Base-by-base conservation (phyloP, 2,113 vertebrate genomes). In the Jacana jacana region DNA sequence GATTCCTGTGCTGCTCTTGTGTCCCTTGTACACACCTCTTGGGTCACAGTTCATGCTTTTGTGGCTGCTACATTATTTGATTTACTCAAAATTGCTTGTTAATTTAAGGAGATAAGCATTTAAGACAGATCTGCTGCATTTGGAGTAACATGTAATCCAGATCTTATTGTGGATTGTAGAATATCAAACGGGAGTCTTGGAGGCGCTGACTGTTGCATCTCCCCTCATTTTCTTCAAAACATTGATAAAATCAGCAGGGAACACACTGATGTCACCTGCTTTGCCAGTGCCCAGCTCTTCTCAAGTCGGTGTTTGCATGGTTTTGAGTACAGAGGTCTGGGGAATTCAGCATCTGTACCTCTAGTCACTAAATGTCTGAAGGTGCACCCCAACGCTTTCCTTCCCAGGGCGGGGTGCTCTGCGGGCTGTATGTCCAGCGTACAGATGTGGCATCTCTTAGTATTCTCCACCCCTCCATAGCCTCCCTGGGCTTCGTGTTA, bases 231-330 rank as follows among this genome's bases (percentile, higher is more conserved):
- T 93, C 35, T 84, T 79, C 4, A 25, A 14, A 52, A 31, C 7
- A 11, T 44, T 61, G 73, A 24, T 88, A n/a, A 42, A 75, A 37
- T 75, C 0, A 72, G 11, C 17, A 63, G 13, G n/a, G 31, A 93
- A 58, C 33, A 8, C 31, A 6, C 17, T 42, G 25, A 85, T 73
- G 77, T 80, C 81, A 70, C 35, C 39, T 69, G 18, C 18, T 65
- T 51, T 88, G 17, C 7, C 0, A 0, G 4, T 28, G 11, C 68
- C 44, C 40, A 44, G 20, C 5, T 28, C 17, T 66, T 65, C 44
- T 81, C 30, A 66, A 75, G n/a, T 24, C 44, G 30, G 33, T 39
- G 19, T 49, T 77, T 80, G 7, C 12, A 6, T 71, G 39, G 7
- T 46, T 81, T 86, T 42, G 25, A 83, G 40, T 77, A 17, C 25